These are phyloP conservation scores for Planiliza haematocheilus DNA, from an alignment of 2,113 vertebrate species.

Conservation along the genomic window DNA sequence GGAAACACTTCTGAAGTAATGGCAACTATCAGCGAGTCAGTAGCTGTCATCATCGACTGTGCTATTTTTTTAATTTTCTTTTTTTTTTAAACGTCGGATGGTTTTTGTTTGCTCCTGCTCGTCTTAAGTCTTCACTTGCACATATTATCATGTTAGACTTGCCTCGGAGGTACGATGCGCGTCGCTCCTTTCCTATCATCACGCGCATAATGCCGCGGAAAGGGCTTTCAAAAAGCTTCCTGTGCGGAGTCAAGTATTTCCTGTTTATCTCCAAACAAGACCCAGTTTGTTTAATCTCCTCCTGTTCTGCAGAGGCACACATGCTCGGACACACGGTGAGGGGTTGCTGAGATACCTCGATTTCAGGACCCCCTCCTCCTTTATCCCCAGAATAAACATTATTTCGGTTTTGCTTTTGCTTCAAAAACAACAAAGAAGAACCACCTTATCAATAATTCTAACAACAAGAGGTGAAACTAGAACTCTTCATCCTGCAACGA, in stretches of 20 bases:
- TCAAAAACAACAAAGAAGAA: constrained; percentile 3
- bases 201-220: constrained; percentile 24
- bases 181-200: constrained; percentile 17
- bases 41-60: constrained; percentile 49
- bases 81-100: constrained; percentile 23
- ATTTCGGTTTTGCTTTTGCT: background rate
- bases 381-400: constrained; percentile 4
- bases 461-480: constrained; percentile 46
- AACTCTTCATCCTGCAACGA: constrained; percentile 34
- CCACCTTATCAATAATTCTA: background rate
- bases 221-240: constrained; percentile 51
- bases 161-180: constrained; percentile 27
- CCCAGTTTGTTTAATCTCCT: constrained; percentile 27
- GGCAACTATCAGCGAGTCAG: background rate
- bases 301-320: constrained; percentile 26
- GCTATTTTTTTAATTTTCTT: constrained; percentile 45
- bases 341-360: constrained; percentile 3
- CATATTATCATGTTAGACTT: background rate
- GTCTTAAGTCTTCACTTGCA: constrained; percentile 19
- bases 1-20: constrained; percentile 22
- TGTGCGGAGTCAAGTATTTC: constrained; percentile 64
- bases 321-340: background rate
- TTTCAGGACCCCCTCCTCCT: background rate
- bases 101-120: background rate
- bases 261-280: constrained; percentile 58